phyloP scores from a whole-genome alignment of 2,797 vertebrate genomes.

The Cottoperca gobio region DNA sequence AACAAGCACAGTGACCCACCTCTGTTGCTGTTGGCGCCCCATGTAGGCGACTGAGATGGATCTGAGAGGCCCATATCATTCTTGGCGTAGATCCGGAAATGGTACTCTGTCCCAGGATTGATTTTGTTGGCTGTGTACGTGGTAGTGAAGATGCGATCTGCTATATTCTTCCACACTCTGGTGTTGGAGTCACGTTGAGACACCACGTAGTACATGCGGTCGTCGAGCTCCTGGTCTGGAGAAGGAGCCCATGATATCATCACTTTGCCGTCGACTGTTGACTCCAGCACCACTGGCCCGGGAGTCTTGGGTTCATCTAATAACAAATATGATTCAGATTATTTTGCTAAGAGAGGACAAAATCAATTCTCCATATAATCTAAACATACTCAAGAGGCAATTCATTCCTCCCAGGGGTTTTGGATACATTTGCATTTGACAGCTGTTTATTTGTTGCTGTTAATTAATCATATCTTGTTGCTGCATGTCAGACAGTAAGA shows the following conservation, averaged over 20 bases:
- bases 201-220: constrained; percentile 85
- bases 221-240: constrained; percentile 85
- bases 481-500: not conserved
- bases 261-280: constrained; percentile 87
- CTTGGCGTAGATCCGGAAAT: constrained; percentile 90
- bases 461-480: constrained; percentile 16
- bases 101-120: constrained; percentile 86
- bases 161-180: constrained; percentile 84
- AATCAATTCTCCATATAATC: not conserved
- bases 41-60: constrained; percentile 88
- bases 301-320: constrained; percentile 88
- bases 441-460: not conserved
- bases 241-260: constrained; percentile 88
- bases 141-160: constrained; percentile 85
- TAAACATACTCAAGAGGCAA: not conserved
- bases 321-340: constrained; percentile 1
- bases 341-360: not conserved
- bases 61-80: constrained; percentile 88
- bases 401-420: not conserved
- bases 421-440: constrained; percentile 6
- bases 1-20: constrained; percentile 68
- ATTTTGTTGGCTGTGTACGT: constrained; percentile 86
- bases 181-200: constrained; percentile 82
- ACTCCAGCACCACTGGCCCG: constrained; percentile 86
- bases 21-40: constrained; percentile 82